phyloP scores from a whole-genome alignment of 1,140 invertebrate species.

The Saccostrea echinata region DNA sequence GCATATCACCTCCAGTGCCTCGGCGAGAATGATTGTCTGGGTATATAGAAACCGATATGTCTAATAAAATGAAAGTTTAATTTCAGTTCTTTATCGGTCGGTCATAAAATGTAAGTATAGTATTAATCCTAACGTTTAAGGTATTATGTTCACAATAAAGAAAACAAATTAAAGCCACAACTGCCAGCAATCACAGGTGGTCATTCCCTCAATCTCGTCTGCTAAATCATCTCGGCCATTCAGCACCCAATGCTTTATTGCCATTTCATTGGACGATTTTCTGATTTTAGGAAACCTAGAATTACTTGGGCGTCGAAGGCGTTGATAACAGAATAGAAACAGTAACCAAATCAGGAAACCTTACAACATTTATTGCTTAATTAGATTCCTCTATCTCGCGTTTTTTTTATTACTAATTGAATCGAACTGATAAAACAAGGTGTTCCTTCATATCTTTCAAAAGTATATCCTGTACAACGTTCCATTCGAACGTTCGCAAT shows the following conservation, averaged over 20 bases:
- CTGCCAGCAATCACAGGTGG: conserved; percentile 6
- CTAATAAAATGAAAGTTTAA: conserved; percentile 27
- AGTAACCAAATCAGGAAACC: neutral
- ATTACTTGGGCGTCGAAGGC: conserved; percentile 4
- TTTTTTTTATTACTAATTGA: conserved; percentile 25
- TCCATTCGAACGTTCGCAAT: neutral
- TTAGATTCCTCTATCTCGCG: neutral
- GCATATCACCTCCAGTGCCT: neutral
- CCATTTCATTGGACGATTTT: conserved; percentile 36
- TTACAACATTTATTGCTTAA: conserved; percentile 21
- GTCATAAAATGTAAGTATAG: conserved; percentile 32
- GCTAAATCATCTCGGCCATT: neutral
- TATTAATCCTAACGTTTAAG: conserved; percentile 27
- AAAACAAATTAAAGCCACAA: conserved; percentile 25
- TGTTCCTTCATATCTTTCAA: neutral
- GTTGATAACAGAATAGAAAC: conserved; percentile 20
- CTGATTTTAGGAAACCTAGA: conserved; percentile 29
- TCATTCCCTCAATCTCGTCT: neutral
- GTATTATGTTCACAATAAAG: conserved; percentile 18
- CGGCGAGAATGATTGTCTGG: neutral
- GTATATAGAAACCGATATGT: neutral
- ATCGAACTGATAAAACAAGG: conserved; percentile 32
- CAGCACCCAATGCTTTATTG: conserved; percentile 8
- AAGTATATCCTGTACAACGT: neutral
- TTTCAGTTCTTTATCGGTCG: neutral